Base-by-base conservation (phyloP, 2,888 invertebrate genomes). In the Pyrgus malvae region DNA sequence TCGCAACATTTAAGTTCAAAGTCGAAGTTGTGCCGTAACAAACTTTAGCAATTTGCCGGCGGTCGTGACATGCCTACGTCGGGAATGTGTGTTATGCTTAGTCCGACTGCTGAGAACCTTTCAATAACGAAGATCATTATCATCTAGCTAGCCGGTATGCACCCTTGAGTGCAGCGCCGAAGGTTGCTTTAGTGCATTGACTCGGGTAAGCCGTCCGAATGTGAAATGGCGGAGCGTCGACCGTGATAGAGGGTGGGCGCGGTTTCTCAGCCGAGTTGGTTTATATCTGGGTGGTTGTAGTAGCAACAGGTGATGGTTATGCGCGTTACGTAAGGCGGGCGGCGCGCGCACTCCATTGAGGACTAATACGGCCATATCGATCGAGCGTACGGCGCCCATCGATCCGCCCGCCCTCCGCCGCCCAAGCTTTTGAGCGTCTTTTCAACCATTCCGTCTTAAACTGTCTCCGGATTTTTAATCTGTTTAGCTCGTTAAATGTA, bases 111-210 rank as follows among this genome's bases (percentile, higher is more conserved):
- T 60, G 40, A 38, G 45, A 58, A 54, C 54, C 60, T 58, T 57
- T 58, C 62, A 65, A 69, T 83, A 79, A 80, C 81, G 78, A 83
- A 85, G 85, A 85, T 86, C 80, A 84, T 85, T 86, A 86, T 80
- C 83, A 83, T 61, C 67, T 70, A 70, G 65, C 72, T 72, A 68
- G 67, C 72, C 70, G 69, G 75, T 79, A 84, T 87, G 86, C 88
- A 87, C 87, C 88, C 88, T 89, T 89, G 88, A 88, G 88, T 84
- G 88, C 88, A 87, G 65, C 74, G 68, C 45, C 83, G 87, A 89
- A 89, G 88, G 89, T 88, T 89, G 87, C 76, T 67, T 68, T 71
- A 72, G 89, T 88, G 86, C 89, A 87, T 77, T 90, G 89, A 88
- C 89, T 74, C 75, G 74, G 66, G 63, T 59, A 67, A 82, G 61